Conservation (phyloP, 2,797 vertebrate genomes). For the Sandelia bainsii region DNA sequence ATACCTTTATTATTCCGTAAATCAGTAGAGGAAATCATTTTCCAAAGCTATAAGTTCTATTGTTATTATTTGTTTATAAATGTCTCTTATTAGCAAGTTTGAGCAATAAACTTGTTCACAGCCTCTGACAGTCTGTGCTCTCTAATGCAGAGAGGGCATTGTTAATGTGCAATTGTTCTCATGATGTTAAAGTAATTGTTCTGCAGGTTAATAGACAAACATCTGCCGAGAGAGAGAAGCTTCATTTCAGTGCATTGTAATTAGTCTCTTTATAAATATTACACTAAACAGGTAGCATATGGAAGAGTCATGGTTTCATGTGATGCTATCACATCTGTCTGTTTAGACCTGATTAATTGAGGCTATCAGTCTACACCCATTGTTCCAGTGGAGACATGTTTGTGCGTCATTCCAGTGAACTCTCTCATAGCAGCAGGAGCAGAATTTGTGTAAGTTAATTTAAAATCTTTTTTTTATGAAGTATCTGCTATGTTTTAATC, state of each 20-base stretch:
- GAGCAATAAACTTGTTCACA: background rate
- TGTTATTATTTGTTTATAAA: background rate
- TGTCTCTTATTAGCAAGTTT: background rate
- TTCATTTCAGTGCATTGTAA: constrained; percentile 70
- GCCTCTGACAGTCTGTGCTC: background rate
- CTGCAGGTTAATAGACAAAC: constrained; percentile 73
- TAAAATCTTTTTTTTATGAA: background rate
- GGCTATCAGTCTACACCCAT: constrained; percentile 63
- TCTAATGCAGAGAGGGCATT: constrained; percentile 7
- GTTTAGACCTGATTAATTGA: constrained; percentile 81
- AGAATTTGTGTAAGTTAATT: constrained; percentile 6
- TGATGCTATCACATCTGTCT: constrained; percentile 77
- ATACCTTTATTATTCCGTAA: constrained; percentile 8
- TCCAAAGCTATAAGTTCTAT: background rate
- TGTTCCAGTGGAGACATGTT: constrained; percentile 44
- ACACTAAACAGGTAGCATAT: constrained; percentile 81
- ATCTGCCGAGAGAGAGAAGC: constrained; percentile 69
- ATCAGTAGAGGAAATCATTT: constrained; percentile 9
- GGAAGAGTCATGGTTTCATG: constrained; percentile 74
- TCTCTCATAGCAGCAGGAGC: constrained; percentile 9
- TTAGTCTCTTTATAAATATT: constrained; percentile 76
- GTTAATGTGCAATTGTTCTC: constrained; percentile 49
- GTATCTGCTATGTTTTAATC: constrained; percentile 13
- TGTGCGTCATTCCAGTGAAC: constrained; percentile 33
- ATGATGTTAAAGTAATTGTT: constrained; percentile 57